Conservation (phyloP, 2,888 invertebrate species). For the Operophtera brumata region DNA sequence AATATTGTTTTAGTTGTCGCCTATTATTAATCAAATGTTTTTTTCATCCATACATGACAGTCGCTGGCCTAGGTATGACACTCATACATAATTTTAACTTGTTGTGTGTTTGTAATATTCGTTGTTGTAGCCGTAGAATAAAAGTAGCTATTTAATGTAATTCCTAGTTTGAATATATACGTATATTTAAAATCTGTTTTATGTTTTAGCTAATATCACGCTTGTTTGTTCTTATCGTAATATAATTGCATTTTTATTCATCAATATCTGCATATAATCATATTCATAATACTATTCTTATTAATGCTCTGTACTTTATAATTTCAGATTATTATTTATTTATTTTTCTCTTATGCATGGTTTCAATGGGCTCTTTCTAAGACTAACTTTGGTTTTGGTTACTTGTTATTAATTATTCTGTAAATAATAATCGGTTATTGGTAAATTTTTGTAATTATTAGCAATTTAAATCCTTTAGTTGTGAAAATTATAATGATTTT, state of each 20-base stretch:
- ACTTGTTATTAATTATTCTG: slow-evolving; percentile 32
- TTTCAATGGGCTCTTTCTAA: slow-evolving; percentile 41
- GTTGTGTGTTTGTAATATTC: slow-evolving; percentile 1
- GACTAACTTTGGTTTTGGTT: slow-evolving; percentile 48
- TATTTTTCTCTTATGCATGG: slow-evolving; percentile 38
- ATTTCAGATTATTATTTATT: slow-evolving; percentile 23
- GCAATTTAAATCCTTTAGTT: background rate
- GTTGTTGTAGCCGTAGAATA: slow-evolving; percentile 13
- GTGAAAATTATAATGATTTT: background rate
- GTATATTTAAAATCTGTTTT: background rate
- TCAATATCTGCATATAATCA: background rate
- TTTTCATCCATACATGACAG: slow-evolving; percentile 47
- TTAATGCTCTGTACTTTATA: slow-evolving; percentile 21
- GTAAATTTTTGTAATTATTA: background rate
- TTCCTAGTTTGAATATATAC: background rate
- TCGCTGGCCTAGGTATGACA: slow-evolving; percentile 51
- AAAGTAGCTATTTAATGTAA: slow-evolving; percentile 12
- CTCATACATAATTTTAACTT: slow-evolving; percentile 10
- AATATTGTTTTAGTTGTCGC: slow-evolving; percentile 3
- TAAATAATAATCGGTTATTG: background rate
- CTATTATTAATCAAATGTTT: slow-evolving; percentile 18
- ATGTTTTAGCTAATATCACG: background rate
- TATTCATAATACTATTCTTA: too few relatives aligned
- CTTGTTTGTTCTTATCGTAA: background rate
- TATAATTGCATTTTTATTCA: slow-evolving; percentile 1